These are phyloP conservation scores for Aquatica leii DNA, from an alignment of 2,888 invertebrate genomes.

Conservation along the genomic window DNA sequence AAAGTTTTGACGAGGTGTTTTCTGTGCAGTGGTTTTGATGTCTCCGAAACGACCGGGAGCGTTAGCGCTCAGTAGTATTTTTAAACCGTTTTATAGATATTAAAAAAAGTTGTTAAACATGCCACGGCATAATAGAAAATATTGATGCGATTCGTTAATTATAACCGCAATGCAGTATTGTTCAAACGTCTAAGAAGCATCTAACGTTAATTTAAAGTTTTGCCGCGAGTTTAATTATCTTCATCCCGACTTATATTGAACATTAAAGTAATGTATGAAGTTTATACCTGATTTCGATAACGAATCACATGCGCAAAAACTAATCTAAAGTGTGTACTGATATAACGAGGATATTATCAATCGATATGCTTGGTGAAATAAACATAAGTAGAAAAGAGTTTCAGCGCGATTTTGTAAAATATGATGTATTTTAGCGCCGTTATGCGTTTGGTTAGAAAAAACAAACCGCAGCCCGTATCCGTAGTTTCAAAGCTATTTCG, in stretches of 20 bases:
- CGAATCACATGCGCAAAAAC: slow-evolving; percentile 26
- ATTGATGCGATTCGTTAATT: no score
- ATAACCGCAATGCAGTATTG: slow-evolving; percentile 25
- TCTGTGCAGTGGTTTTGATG: no score
- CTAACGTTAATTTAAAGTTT: neutral
- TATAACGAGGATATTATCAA: slow-evolving; percentile 13
- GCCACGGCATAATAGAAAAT: no score
- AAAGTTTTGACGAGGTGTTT: no score
- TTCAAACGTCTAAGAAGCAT: neutral
- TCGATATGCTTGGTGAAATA: slow-evolving; percentile 11
- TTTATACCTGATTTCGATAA: slow-evolving; percentile 4
- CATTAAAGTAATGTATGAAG: neutral
- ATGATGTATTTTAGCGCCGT: slow-evolving; percentile 11
- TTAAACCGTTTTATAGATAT: no score
- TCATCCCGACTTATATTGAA: no score
- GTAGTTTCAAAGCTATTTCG: slow-evolving; percentile 20
- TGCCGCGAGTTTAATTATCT: neutral
- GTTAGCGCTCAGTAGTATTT: no score
- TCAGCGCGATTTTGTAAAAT: slow-evolving; percentile 2
- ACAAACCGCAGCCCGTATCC: slow-evolving; percentile 16
- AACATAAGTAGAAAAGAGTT: neutral
- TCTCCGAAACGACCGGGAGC: no score
- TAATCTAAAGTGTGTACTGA: slow-evolving; percentile 19
- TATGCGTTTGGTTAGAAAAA: slow-evolving; percentile 14
- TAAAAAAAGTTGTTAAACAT: no score